Conservation (phyloP, 1,140 invertebrate species). For the Drosophila carrolli region DNA sequence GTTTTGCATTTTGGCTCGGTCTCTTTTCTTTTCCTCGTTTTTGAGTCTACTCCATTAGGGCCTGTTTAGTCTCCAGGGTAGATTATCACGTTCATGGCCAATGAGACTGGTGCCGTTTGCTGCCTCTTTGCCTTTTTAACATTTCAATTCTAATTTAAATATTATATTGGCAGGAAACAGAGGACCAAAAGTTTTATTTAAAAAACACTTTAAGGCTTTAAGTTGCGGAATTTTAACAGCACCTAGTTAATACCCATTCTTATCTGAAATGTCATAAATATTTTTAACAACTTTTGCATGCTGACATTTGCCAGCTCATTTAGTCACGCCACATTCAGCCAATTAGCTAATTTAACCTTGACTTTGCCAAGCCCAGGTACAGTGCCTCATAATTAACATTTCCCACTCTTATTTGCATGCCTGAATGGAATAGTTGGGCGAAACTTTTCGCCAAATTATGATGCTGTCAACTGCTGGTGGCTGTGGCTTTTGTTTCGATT, state of each 20-base stretch:
- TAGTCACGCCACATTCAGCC: conserved; percentile 49
- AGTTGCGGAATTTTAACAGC: conserved; percentile 3
- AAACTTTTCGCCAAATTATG: conserved; percentile 41
- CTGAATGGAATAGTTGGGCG: conserved; percentile 9
- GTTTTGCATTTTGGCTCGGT: conserved; percentile 31
- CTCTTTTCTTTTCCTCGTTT: conserved; percentile 2
- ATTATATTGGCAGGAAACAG: conserved; percentile 53
- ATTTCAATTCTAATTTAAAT: conserved; percentile 77
- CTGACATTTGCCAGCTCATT: conserved; percentile 29
- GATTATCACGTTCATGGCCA: conserved; percentile 66
- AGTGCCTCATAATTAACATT: conserved; percentile 20
- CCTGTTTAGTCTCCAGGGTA: conserved; percentile 55
- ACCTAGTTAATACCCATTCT: conserved; percentile 4
- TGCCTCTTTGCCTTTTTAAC: conserved; percentile 48
- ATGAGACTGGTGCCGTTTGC: conserved; percentile 21
- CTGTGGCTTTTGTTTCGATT: conserved; percentile 22
- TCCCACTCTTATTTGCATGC: neutral
- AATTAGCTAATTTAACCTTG: conserved; percentile 62
- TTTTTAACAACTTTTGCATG: conserved; percentile 41
- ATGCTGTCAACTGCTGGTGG: conserved; percentile 37
- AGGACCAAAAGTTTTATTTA: neutral
- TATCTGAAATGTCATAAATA: conserved; percentile 43
- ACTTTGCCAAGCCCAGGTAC: conserved; percentile 3
- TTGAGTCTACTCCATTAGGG: conserved; percentile 22
- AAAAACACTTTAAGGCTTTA: conserved; percentile 2